Base-by-base conservation (phyloP, 2,113 vertebrate species). In the Coptodon bakossiorum region DNA sequence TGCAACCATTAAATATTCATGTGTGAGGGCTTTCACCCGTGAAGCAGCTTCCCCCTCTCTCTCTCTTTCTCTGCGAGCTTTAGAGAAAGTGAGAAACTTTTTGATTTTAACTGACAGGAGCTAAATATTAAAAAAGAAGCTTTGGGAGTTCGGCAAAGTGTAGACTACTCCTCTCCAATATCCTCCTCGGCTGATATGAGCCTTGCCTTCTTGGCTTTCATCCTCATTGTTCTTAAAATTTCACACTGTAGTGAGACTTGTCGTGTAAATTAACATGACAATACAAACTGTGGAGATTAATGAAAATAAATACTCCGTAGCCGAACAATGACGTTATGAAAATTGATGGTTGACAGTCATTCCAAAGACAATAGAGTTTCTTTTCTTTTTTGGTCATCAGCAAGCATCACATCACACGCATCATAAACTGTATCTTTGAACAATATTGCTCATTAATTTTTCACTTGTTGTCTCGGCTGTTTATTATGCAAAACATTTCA, bases 1-100 rank as follows among this genome's bases (percentile, higher is more conserved):
- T 93, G 92, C 94, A 94, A 92, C 91, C 93, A 93, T 95, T 95
- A 96, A 95, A 95, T 94, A 96, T 96, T 96, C 93, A 96, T 94
- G 94, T 88, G 88, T 87, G 81, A 94, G 93, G 93, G 91, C 95
- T 95, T 95, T 94, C 94, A 95, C 95, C 94, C 94, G 85, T 93
- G 92, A 95, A 96, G 93, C 93, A 86, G 90, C 83, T 52, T 43
- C 87, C 88, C 84, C 84, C 82, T 63, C 80, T 43, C 83, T 50
- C 45, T 80, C 57, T 82, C 86, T 88, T 48, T 91, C 83, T 89
- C 84, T 83, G 63, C 2, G 6, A 93, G 92, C 90, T 93, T 91
- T 86, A 79, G 83, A 94, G 89, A 93, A 93, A 94, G 91, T 93
- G 92, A 91, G 90, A 93, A 96, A 94, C 90, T 95, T 96, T 95